A percentile compares a stretch with the other conserved stretches of the same genome.
Conservation (phyloP, 2,113 vertebrate species). For the Triplophysa tibetana region DNA sequence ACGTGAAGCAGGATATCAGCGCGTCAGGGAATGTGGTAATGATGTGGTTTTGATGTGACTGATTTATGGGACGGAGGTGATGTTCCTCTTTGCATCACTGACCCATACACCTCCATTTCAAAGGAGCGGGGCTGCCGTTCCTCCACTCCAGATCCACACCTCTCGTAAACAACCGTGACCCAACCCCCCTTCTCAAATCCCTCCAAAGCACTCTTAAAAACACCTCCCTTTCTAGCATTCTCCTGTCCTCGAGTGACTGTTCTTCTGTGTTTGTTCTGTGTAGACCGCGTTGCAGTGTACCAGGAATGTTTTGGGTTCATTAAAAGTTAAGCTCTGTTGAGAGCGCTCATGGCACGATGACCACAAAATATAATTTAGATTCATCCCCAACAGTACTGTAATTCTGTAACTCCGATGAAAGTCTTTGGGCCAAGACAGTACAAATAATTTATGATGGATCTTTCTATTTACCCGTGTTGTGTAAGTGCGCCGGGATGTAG, state of each 20-base stretch:
- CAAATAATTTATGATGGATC: neutral
- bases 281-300: neutral
- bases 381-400: neutral
- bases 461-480: slow-evolving; percentile 57
- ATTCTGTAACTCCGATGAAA: neutral
- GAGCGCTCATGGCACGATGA: neutral
- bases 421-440: no score
- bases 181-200: neutral
- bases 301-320: neutral
- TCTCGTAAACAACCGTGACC: slow-evolving; percentile 62
- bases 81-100: slow-evolving; percentile 35
- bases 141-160: slow-evolving; percentile 64
- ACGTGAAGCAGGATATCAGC: slow-evolving; percentile 49
- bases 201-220: neutral
- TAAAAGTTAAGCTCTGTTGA: neutral
- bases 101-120: slow-evolving; percentile 66
- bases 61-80: slow-evolving; percentile 27
- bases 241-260: neutral
- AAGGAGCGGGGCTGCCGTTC: slow-evolving; percentile 60
- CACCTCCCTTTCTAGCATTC: neutral
- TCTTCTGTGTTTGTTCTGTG: neutral
- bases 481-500: slow-evolving; percentile 70
- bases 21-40: slow-evolving; percentile 24
- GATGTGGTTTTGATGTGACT: slow-evolving; percentile 46
- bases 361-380: neutral